These are phyloP conservation scores for Cyanistes caeruleus DNA, from an alignment of 2,113 vertebrate genomes.

Conservation along the genomic window DNA sequence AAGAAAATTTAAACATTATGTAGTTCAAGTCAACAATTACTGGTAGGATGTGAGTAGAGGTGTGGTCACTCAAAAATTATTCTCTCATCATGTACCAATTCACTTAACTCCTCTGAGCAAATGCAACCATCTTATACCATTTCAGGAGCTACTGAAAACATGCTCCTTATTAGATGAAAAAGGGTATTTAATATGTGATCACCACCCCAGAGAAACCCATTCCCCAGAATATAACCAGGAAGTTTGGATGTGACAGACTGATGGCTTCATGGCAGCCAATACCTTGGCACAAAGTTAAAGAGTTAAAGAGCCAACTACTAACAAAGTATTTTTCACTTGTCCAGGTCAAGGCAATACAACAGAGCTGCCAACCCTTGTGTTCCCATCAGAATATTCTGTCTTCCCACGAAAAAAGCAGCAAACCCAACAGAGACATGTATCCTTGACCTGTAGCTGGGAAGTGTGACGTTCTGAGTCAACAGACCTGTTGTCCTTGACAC, in stretches of 20 bases:
- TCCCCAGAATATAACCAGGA: not conserved
- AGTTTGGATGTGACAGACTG: not conserved
- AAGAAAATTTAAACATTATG: not conserved
- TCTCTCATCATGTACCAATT: not conserved
- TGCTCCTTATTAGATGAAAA: not conserved
- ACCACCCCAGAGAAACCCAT: not conserved
- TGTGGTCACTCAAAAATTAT: not conserved
- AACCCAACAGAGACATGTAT: not conserved
- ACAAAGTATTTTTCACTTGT: not conserved
- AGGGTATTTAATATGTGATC: not conserved
- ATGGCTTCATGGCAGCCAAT: not conserved
- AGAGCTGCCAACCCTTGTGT: not conserved
- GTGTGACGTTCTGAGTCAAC: not conserved
- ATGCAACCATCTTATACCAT: not conserved
- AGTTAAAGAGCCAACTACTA: not conserved
- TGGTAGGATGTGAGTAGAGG: not conserved
- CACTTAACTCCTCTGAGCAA: not conserved
- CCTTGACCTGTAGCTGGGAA: not conserved
- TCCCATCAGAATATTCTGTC: not conserved
- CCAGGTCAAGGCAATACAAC: not conserved
- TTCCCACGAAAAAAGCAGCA: not conserved
- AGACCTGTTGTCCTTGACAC: not conserved
- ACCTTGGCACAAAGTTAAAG: not conserved
- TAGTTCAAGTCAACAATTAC: rapidly evolving
- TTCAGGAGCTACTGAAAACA: not conserved